These are phyloP conservation scores for Casuarius casuarius DNA, from an alignment of 2,113 vertebrate genomes.

Conservation along the genomic window DNA sequence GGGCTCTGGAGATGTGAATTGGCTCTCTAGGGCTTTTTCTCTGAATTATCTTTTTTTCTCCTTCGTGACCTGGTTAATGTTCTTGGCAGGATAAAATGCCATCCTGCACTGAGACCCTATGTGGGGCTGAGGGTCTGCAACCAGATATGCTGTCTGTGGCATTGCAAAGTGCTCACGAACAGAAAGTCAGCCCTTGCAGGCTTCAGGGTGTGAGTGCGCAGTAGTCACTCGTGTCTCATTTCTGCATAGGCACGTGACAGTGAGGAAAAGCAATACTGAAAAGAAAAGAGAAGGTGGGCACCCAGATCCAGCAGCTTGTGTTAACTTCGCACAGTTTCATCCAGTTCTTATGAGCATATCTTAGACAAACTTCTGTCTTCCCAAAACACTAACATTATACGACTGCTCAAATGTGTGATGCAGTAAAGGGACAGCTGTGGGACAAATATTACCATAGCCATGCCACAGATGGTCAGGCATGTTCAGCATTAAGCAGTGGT, in stretches of 20 bases:
- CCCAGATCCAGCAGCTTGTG: not conserved
- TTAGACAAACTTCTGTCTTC: not conserved
- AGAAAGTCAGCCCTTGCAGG: not conserved
- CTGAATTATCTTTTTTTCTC: not conserved
- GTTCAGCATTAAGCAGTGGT: not conserved
- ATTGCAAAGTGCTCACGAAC: not conserved
- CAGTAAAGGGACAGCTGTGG: not conserved
- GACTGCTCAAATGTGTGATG: not conserved
- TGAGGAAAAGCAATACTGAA: not conserved
- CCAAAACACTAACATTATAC: not conserved
- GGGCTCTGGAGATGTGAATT: not conserved
- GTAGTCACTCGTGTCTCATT: not conserved
- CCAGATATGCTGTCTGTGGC: rapidly evolving
- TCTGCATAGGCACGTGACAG: not conserved
- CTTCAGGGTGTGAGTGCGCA: not conserved
- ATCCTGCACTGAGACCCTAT: rapidly evolving
- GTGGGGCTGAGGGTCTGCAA: not conserved
- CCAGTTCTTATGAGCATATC: not conserved
- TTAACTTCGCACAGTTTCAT: not conserved
- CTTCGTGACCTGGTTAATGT: not conserved
- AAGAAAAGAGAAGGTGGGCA: not conserved
- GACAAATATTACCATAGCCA: not conserved
- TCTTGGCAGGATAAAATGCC: rapidly evolving
- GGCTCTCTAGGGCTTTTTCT: not conserved
- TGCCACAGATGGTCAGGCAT: not conserved